Evolutionary conservation across 2,888 invertebrate genomes (phyloP).

Genomic region (Xanthorhoe spadicearia): DNA sequence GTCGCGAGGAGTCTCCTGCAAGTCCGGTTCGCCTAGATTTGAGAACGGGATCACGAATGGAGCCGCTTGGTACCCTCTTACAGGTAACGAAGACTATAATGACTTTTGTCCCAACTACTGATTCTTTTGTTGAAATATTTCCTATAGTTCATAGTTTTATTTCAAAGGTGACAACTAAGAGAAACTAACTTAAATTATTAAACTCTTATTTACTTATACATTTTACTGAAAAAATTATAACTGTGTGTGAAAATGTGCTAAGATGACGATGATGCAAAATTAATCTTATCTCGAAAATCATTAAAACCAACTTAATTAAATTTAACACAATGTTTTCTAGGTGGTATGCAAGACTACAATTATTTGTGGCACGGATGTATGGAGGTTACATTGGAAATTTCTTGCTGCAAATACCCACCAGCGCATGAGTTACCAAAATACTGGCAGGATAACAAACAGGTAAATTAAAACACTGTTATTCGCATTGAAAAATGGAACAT

Average conservation of each 20-base stretch:
- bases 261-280: background rate
- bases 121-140: too few relatives aligned
- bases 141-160: too few relatives aligned
- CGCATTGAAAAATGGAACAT: too few relatives aligned
- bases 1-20: conserved; percentile 93
- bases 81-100: conserved; percentile 74
- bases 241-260: too few relatives aligned
- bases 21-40: conserved; percentile 89
- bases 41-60: conserved; percentile 97
- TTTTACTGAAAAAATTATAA: too few relatives aligned
- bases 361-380: conserved; percentile 97
- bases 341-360: conserved; percentile 97
- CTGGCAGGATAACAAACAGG: conserved; percentile 95
- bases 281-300: background rate
- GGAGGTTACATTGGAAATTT: conserved; percentile 97
- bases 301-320: background rate
- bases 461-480: conserved; percentile 54
- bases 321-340: conserved; percentile 60
- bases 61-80: conserved; percentile 96
- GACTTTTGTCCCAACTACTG: too few relatives aligned
- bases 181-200: background rate
- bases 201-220: background rate
- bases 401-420: conserved; percentile 97
- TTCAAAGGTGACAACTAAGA: too few relatives aligned
- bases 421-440: conserved; percentile 91